A percentile compares a stretch with the other conserved stretches of the same genome.
Evolutionary conservation across 30 jellyfish, hydroid and myxozoan species (phyloP).

Genomic region (Aurelia sp.): DNA sequence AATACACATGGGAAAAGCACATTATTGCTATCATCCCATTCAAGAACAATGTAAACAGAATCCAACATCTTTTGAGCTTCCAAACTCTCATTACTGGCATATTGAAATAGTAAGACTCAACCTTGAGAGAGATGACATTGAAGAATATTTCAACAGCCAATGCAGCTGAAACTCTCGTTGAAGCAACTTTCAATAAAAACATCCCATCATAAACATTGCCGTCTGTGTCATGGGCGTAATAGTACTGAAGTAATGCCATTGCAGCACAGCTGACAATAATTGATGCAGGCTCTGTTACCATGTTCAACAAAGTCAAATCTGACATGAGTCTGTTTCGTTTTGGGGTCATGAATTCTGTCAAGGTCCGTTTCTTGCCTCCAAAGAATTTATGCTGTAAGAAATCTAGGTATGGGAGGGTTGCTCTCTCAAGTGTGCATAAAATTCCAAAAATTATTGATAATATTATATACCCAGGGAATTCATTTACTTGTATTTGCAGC

Average conservation of each 20-base stretch:
- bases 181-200: slow-evolving; percentile 19
- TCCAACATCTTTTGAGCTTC: slow-evolving; percentile 36
- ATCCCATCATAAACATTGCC: slow-evolving; percentile 10
- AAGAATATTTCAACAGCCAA: slow-evolving; percentile 43
- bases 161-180: slow-evolving; percentile 35
- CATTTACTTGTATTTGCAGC: slow-evolving; percentile 52
- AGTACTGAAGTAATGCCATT: slow-evolving; percentile 35
- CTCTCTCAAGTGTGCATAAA: slow-evolving; percentile 51
- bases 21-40: slow-evolving; percentile 46
- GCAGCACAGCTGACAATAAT: slow-evolving; percentile 48
- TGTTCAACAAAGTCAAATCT: slow-evolving; percentile 46
- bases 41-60: slow-evolving; percentile 15
- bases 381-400: slow-evolving; percentile 50
- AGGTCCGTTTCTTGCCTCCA: slow-evolving; percentile 24
- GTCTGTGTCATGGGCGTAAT: slow-evolving; percentile 30
- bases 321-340: slow-evolving; percentile 62
- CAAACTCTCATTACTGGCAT: slow-evolving; percentile 72
- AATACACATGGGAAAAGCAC: slow-evolving; percentile 60
- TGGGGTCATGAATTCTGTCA: slow-evolving; percentile 69
- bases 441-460: slow-evolving; percentile 48
- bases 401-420: slow-evolving; percentile 55
- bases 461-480: slow-evolving; percentile 3
- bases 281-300: slow-evolving; percentile 63
- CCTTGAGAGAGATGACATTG: slow-evolving; percentile 47
- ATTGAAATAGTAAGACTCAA: slow-evolving; percentile 64